Evolutionary conservation across 2,888 invertebrate genomes (phyloP).

Genomic region (Buathra laborator): DNA sequence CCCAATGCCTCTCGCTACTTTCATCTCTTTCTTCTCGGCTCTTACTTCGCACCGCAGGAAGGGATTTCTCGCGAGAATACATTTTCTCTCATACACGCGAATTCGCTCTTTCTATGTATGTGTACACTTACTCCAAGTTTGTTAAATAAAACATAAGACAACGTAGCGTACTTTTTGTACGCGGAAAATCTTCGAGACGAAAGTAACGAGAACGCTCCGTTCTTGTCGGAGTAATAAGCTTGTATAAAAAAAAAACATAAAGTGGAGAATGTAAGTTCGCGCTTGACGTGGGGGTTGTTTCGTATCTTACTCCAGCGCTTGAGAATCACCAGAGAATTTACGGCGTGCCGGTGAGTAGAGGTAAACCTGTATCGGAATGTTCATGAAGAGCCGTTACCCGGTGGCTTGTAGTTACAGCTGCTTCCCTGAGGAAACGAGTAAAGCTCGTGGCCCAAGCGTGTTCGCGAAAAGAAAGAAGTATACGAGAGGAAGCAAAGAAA

Average conservation of each 20-base stretch:
- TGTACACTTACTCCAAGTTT: not conserved
- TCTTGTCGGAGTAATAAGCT: not conserved
- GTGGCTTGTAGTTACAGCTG: slow-evolving; percentile 27
- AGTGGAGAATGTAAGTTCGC: no score
- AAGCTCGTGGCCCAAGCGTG: not conserved
- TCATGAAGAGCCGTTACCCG: slow-evolving; percentile 15
- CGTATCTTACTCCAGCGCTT: not conserved
- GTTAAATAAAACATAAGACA: not conserved
- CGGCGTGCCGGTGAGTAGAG: not conserved
- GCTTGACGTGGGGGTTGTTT: not conserved
- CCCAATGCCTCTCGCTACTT: not conserved
- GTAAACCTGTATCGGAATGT: not conserved
- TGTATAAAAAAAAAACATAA: no score
- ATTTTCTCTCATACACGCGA: not conserved
- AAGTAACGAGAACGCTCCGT: no score
- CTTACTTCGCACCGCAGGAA: not conserved
- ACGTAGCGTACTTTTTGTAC: no score
- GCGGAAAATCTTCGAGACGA: no score
- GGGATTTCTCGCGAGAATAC: not conserved
- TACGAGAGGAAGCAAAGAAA: slow-evolving; percentile 7
- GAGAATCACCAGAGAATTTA: slow-evolving; percentile 28
- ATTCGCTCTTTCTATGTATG: no score
- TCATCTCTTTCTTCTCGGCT: not conserved
- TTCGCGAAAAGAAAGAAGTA: not conserved
- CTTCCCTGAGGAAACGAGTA: slow-evolving; percentile 9